These are phyloP conservation scores for Heterocephalus glaber DNA, from an alignment of 2,113 vertebrate species.

Conservation along the genomic window DNA sequence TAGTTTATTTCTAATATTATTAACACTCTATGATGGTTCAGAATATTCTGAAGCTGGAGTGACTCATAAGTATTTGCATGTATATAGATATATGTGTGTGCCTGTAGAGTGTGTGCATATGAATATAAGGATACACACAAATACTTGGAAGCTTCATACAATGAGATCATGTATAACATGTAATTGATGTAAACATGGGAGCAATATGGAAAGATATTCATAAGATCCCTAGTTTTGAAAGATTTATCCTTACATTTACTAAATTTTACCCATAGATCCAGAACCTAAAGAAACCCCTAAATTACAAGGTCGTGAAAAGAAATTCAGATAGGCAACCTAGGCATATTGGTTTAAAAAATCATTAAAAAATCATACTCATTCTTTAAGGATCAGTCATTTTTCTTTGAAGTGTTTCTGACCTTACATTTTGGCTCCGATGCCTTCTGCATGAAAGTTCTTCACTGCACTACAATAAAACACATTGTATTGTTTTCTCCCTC, in stretches of 20 bases:
- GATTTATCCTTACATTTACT: constrained; percentile 54
- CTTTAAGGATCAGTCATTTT: background rate
- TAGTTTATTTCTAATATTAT: background rate
- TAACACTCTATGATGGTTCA: background rate
- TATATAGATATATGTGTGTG: background rate
- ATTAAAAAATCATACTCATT: constrained; percentile 57
- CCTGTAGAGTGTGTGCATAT: background rate
- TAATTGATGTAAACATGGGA: no score
- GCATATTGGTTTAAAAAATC: constrained; percentile 18
- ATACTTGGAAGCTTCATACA: background rate
- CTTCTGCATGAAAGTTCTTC: background rate
- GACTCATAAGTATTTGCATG: background rate
- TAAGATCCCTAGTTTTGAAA: constrained; percentile 11
- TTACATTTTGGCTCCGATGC: background rate
- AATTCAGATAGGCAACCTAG: constrained; percentile 49
- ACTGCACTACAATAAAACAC: background rate
- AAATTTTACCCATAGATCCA: constrained; percentile 33
- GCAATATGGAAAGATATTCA: background rate
- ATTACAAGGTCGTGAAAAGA: constrained; percentile 30
- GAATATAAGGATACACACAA: background rate
- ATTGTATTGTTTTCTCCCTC: background rate
- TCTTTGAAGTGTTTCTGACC: constrained; percentile 34
- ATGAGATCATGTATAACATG: background rate
- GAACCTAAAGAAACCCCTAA: constrained; percentile 30
- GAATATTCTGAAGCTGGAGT: background rate